Evolutionary conservation across 1,140 invertebrate species (phyloP).

Genomic region (Diabrotica undecimpunctata): DNA sequence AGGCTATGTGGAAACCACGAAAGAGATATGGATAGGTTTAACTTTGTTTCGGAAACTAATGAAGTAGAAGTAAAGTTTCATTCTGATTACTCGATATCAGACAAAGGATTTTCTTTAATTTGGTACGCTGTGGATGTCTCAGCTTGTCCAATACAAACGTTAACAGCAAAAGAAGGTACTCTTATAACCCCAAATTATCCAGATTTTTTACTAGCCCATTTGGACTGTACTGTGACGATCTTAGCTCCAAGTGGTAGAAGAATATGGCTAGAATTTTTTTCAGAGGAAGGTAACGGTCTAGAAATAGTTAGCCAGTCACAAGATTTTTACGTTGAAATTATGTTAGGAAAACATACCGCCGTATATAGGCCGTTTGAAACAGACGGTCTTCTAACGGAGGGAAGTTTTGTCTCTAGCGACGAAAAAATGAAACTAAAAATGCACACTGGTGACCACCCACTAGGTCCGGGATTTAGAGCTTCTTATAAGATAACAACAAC

Average conservation of each 20-base stretch:
- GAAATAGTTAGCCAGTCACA: constrained; percentile 12
- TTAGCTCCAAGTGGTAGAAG: constrained; percentile 59
- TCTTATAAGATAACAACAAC: constrained; percentile 53
- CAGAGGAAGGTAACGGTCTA: constrained; percentile 34
- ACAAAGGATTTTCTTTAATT: constrained; percentile 59
- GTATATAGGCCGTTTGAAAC: constrained; percentile 53
- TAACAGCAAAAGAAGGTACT: constrained; percentile 58
- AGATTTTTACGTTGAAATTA: constrained; percentile 54
- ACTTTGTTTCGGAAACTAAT: constrained; percentile 60
- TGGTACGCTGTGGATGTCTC: constrained; percentile 68
- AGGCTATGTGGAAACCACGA: constrained; percentile 57
- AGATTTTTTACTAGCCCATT: constrained; percentile 57
- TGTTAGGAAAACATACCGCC: constrained; percentile 49
- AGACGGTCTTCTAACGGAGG: constrained; percentile 51
- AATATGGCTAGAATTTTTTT: constrained; percentile 60
- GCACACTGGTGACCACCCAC: constrained; percentile 55
- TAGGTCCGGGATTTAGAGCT: constrained; percentile 58
- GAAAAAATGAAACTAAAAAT: constrained; percentile 57
- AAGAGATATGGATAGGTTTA: constrained; percentile 53
- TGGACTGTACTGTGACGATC: constrained; percentile 67
- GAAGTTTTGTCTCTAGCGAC: constrained; percentile 56
- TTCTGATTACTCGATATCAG: constrained; percentile 66
- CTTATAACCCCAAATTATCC: constrained; percentile 66
- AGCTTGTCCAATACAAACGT: constrained; percentile 60
- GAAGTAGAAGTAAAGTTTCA: constrained; percentile 61